A percentile compares a stretch with the other conserved stretches of the same genome.
These are phyloP conservation scores for Euclidia mi DNA, from an alignment of 2,888 invertebrate genomes.

Conservation along the genomic window DNA sequence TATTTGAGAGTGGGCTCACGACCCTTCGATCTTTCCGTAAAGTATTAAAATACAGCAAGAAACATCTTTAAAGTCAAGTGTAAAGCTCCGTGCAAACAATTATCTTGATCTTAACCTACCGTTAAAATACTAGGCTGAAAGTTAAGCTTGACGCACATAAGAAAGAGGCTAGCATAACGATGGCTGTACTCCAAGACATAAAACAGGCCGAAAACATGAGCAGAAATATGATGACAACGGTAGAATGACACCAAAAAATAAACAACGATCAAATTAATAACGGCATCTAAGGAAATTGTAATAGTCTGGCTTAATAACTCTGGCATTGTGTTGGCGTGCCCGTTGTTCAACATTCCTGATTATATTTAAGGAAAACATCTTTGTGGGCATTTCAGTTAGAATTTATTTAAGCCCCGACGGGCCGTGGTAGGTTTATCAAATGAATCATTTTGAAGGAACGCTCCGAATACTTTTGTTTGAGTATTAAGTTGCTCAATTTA, in stretches of 20 bases:
- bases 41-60: too few species aligned
- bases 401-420: slow-evolving; percentile 60
- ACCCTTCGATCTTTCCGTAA: too few species aligned
- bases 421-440: slow-evolving; percentile 61
- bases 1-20: too few species aligned
- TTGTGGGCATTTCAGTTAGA: slow-evolving; percentile 56
- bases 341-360: slow-evolving; percentile 62
- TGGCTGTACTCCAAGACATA: neutral
- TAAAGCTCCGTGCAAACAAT: neutral
- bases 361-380: slow-evolving; percentile 66
- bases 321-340: slow-evolving; percentile 59
- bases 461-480: slow-evolving; percentile 56
- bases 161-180: neutral
- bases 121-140: neutral
- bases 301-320: slow-evolving; percentile 62
- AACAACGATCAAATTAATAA: slow-evolving; percentile 53
- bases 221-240: slow-evolving; percentile 11
- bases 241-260: slow-evolving; percentile 22
- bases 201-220: slow-evolving; percentile 9
- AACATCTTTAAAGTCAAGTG: neutral
- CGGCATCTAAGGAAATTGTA: slow-evolving; percentile 59
- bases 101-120: neutral
- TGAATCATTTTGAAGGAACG: slow-evolving; percentile 58
- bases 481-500: slow-evolving; percentile 54
- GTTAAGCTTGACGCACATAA: neutral